Evolutionary conservation across 2,113 vertebrate species (phyloP), one percentile per base, ranked within the genome.

Genomic region (Polypterus bichir): DNA sequence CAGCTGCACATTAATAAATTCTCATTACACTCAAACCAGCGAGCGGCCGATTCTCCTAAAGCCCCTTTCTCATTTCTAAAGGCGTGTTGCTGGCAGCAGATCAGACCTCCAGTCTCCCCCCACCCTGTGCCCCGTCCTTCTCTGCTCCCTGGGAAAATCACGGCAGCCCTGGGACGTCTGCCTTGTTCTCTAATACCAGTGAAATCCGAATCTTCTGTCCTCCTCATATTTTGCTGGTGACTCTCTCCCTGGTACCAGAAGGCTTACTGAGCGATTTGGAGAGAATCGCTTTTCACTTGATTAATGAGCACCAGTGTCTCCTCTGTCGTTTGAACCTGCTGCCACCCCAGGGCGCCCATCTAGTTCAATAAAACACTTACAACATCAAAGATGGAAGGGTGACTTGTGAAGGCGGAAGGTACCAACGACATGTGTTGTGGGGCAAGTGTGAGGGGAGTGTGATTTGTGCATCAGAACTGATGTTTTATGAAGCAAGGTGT

Each of bases 81-180:
- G 0, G 69, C 69, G 66, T 75, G 79, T 74, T 77, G 79, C 81
- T 88, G 89, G 85, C 82, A 77, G 46, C 65, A 64, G 79, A 82
- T 83, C 77, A 75, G 74, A 68, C 70, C 67, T 68, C 69, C 70
- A 61, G 55, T 73, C 75, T 61, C 72, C 75, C 68, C 77, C 47
- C 65, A 70, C 63, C 66, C 59, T 60, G 55, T 72, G 73, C 67
- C 73, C 61, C 71, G 74, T 80, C 63, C 48, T 73, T 70, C 72
- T 75, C 76, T 62, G 65, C 59, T 54, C 80, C 90, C 84, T 83
- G 79, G 89, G 91, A 92, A 93, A 89, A 76, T 76, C 73, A 47
- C 63, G 61, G 57, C 11, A 53, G 54, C 9, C 52, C 44, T 53
- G 48, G 60, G 62, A 65, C 61, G 45, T 61, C 56, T 75, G 68